phyloP scores from a whole-genome alignment of 92 coral and sea anemone species.

The Paragorgia papillata region DNA sequence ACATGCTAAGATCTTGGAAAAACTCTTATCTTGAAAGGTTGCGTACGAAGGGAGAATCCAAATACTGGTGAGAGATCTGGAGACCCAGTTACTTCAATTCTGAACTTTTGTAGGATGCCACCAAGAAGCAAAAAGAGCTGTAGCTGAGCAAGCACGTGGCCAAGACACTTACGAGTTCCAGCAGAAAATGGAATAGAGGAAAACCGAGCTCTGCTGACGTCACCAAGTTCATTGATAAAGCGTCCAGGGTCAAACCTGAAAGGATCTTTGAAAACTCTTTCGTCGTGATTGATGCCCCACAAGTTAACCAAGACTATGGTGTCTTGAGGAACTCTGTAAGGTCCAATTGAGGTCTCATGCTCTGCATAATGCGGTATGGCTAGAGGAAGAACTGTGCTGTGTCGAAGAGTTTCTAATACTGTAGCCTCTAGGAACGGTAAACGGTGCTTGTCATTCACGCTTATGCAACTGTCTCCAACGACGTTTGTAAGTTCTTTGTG shows the following conservation, averaged over 20 bases:
- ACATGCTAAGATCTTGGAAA: too few species aligned
- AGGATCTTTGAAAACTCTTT: constrained; percentile 79
- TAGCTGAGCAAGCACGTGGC: constrained; percentile 80
- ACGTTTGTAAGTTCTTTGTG: constrained; percentile 63
- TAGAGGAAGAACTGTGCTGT: constrained; percentile 85
- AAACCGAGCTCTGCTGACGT: constrained; percentile 66
- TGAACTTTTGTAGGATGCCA: constrained; percentile 74
- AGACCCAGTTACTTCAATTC: constrained; percentile 57
- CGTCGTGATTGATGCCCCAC: constrained; percentile 92
- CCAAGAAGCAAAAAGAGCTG: constrained; percentile 82
- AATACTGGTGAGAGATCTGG: constrained; percentile 78
- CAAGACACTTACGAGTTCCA: constrained; percentile 95
- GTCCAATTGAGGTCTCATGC: constrained; percentile 77
- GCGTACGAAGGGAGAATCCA: constrained; percentile 85
- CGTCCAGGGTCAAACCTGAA: constrained; percentile 84
- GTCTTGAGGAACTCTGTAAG: constrained; percentile 74
- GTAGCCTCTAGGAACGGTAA: constrained; percentile 94
- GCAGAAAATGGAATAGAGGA: constrained; percentile 78
- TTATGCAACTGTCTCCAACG: constrained; percentile 66
- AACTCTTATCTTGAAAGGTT: constrained; percentile 66
- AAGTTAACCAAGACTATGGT: constrained; percentile 86
- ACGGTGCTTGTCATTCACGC: constrained; percentile 70
- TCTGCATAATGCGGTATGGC: constrained; percentile 94
- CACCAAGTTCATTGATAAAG: constrained; percentile 69
- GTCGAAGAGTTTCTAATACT: constrained; percentile 79